Conservation (phyloP, 2,888 invertebrate genomes). For the Macrosiphum euphorbiae region DNA sequence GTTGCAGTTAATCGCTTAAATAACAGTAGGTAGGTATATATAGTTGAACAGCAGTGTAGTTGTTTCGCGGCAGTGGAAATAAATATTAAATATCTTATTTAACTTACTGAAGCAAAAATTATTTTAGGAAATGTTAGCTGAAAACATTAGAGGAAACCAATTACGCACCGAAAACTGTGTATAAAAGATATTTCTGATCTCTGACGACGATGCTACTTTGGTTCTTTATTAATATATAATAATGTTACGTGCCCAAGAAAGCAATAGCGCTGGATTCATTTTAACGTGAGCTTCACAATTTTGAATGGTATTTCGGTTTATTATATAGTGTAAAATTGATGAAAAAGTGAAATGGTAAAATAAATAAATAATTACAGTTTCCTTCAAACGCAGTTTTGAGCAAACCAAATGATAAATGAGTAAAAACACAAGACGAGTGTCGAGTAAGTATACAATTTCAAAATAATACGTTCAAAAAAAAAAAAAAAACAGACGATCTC, state of each 20-base stretch:
- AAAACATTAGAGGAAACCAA: constrained; percentile 12
- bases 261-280: background rate
- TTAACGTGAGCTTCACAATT: background rate
- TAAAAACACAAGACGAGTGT: background rate
- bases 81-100: background rate
- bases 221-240: constrained; percentile 27
- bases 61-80: background rate
- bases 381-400: background rate
- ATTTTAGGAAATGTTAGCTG: background rate
- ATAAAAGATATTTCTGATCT: background rate
- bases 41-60: no score
- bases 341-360: background rate
- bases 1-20: background rate
- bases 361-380: constrained; percentile 36
- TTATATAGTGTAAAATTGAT: constrained; percentile 29
- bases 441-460: background rate
- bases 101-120: background rate
- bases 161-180: background rate
- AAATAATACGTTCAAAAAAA: constrained; percentile 16
- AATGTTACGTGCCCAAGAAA: background rate
- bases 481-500: background rate
- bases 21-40: background rate
- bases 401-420: background rate
- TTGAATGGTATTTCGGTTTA: constrained; percentile 30
- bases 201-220: background rate